Evolutionary conservation across 2,888 invertebrate genomes (phyloP).

Genomic region (Scaptodrosophila latifasciaeformis): DNA sequence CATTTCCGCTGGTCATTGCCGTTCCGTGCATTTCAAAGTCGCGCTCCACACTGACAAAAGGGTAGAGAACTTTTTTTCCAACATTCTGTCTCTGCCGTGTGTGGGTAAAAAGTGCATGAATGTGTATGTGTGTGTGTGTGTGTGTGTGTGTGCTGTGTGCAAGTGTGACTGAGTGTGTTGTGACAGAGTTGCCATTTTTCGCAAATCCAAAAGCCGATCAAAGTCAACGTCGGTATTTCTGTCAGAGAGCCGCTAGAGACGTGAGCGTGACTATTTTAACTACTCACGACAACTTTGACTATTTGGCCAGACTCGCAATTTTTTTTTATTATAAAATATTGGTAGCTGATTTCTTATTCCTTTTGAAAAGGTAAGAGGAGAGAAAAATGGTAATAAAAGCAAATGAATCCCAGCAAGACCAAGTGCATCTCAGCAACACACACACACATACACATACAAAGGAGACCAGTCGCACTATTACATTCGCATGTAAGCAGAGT

Average conservation of each 20-base stretch:
- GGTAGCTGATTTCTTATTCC: too few species aligned
- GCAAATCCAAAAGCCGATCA: slow-evolving; percentile 39
- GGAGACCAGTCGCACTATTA: slow-evolving; percentile 3
- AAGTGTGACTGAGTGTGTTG: too few species aligned
- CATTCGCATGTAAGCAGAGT: too few species aligned
- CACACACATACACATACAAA: slow-evolving; percentile 13
- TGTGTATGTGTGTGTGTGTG: slow-evolving; percentile 8
- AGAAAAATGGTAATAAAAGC: slow-evolving; percentile 65
- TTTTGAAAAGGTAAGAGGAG: too few species aligned
- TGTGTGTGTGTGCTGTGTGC: not conserved
- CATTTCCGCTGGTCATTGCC: slow-evolving; percentile 9
- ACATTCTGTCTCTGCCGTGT: too few species aligned
- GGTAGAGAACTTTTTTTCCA: slow-evolving; percentile 72
- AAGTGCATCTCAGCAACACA: slow-evolving; percentile 57
- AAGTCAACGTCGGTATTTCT: slow-evolving; percentile 28
- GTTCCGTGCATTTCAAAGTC: slow-evolving; percentile 70
- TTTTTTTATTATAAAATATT: too few species aligned
- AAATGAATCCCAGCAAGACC: slow-evolving; percentile 70
- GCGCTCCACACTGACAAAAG: slow-evolving; percentile 73
- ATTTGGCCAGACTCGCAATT: too few species aligned
- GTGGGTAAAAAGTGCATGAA: too few species aligned
- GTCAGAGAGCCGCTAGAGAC: too few species aligned
- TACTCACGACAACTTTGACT: too few species aligned
- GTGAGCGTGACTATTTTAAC: too few species aligned
- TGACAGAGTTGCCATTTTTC: slow-evolving; percentile 60